These are phyloP conservation scores for Theretra japonica DNA, from an alignment of 2,888 invertebrate genomes.

Conservation along the genomic window DNA sequence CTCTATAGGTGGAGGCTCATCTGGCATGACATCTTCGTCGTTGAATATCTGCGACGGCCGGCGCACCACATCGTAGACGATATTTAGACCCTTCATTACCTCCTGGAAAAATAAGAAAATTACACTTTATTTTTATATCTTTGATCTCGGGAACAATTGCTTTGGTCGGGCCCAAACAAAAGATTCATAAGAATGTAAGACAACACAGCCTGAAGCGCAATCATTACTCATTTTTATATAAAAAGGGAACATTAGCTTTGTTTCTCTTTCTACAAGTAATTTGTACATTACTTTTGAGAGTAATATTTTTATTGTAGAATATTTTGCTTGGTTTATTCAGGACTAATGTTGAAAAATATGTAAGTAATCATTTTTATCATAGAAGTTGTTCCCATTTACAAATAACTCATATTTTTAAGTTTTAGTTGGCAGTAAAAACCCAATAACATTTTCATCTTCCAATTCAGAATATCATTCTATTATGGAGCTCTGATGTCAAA, in stretches of 20 bases:
- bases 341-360: too few relatives aligned
- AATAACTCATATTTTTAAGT: too few relatives aligned
- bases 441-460: slow-evolving; percentile 1
- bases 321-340: neutral
- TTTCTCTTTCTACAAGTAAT: slow-evolving; percentile 52
- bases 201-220: slow-evolving; percentile 54
- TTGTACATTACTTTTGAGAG: slow-evolving; percentile 54
- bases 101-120: slow-evolving; percentile 83
- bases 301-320: slow-evolving; percentile 32
- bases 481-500: slow-evolving; percentile 18
- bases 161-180: slow-evolving; percentile 41
- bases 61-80: slow-evolving; percentile 91
- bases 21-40: slow-evolving; percentile 77
- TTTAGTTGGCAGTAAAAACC: neutral
- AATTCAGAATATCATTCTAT: slow-evolving; percentile 21
- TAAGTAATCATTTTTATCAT: too few relatives aligned
- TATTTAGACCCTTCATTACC: slow-evolving; percentile 92
- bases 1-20: slow-evolving; percentile 57
- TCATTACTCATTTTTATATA: slow-evolving; percentile 59
- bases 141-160: slow-evolving; percentile 43
- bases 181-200: slow-evolving; percentile 48
- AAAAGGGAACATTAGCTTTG: slow-evolving; percentile 55
- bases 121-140: slow-evolving; percentile 34
- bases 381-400: too few relatives aligned
- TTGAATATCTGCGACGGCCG: slow-evolving; percentile 88